These are phyloP conservation scores for Achroia grisella DNA, from an alignment of 1,140 invertebrate genomes.

Conservation along the genomic window DNA sequence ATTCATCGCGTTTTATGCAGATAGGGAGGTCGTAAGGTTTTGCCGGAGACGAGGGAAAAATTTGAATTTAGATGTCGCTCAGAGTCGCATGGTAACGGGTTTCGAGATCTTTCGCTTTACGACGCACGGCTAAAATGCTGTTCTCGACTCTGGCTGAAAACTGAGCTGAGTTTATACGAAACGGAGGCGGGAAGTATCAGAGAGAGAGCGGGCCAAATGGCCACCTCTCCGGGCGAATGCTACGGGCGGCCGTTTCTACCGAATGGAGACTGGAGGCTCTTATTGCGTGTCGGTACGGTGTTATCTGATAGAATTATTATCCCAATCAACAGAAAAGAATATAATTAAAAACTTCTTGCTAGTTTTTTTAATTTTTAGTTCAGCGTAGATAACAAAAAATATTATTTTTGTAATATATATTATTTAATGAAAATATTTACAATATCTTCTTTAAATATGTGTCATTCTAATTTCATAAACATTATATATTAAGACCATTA, in stretches of 20 bases:
- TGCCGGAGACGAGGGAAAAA: conserved; percentile 31
- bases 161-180: conserved; percentile 56
- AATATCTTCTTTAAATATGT: too few species aligned
- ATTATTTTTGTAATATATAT: too few species aligned
- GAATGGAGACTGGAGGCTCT: conserved; percentile 33
- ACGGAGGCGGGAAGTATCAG: conserved; percentile 49
- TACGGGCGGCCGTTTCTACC: conserved; percentile 40
- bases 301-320: too few species aligned
- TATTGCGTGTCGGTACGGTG: conserved; percentile 31
- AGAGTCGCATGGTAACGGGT: conserved; percentile 41
- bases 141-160: conserved; percentile 46
- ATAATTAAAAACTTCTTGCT: too few species aligned
- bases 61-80: conserved; percentile 61
- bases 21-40: conserved; percentile 34
- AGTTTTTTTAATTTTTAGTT: too few species aligned
- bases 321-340: too few species aligned
- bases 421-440: too few species aligned
- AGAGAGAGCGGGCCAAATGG: conserved; percentile 48
- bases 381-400: too few species aligned
- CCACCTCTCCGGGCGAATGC: conserved; percentile 51
- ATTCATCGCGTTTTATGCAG: conserved; percentile 40
- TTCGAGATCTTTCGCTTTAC: conserved; percentile 55
- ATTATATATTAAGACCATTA: too few species aligned
- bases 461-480: too few species aligned
- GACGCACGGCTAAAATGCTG: conserved; percentile 53